Evolutionary conservation across 2,797 vertebrate species (phyloP), one percentile per base, ranked within the genome.

Genomic region (Peromyscus eremicus): DNA sequence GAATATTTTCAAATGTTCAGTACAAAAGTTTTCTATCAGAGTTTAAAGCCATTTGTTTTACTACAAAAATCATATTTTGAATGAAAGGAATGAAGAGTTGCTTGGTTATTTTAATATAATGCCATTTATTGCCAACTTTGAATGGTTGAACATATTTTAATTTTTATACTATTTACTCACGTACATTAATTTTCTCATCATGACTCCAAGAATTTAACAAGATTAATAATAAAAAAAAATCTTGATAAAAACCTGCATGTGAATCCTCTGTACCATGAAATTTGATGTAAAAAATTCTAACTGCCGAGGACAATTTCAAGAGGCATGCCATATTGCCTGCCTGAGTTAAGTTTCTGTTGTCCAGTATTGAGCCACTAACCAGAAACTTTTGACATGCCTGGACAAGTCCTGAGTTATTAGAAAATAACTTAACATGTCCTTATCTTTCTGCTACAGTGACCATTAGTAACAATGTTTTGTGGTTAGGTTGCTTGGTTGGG

Each of bases 121-220:
- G 12, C 60, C 21, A 91, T 34, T 62, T 83, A 40, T 49, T 75
- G 6, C n/a, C 37, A 95, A 57, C 43, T 60, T 94, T 55, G 37
- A 91, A 52, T 88, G 27, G 9, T 71, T 83, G 37, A 66, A 94
- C 70, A 57, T 57, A 6, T 46, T 82, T 64, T 64, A 68, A 55
- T 76, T 91, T 95, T 52, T 16, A 6, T 70, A 49, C 46, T 49
- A 73, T 5, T 92, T 62, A 57, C n/a, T 46, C 84, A 10, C 32
- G 7, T 14, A 81, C 49, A 81, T 23, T 81, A 16, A 62, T 91
- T 71, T 92, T 91, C 52, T 92, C 29, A 52, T 93, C 32, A 21
- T 32, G 92, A 86, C 34, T 70, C 82, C n/a, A 79, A 80, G 62
- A 62, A 85, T 94, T 80, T 94, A 87, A 85, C 21, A 34, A 92